Conservation (phyloP, 2,888 invertebrate species). For the Maniola hyperantus region DNA sequence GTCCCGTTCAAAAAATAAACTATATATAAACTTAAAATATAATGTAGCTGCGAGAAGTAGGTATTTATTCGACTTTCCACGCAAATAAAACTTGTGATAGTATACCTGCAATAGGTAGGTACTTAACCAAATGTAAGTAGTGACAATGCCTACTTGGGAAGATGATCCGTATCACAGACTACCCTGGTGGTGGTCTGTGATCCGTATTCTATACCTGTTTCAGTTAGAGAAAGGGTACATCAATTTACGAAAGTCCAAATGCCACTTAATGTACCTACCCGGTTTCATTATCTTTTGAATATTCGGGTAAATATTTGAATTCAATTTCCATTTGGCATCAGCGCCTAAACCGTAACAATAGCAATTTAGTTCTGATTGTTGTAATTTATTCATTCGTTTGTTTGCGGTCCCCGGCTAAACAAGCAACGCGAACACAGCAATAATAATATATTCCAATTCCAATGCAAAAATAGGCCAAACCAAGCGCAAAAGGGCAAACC, state of each 20-base stretch:
- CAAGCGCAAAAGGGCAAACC: constrained; percentile 24
- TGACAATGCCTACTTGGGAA: no score
- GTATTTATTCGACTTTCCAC: no score
- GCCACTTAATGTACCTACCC: neutral
- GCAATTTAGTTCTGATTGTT: constrained; percentile 11
- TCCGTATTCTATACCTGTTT: no score
- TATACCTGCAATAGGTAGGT: no score
- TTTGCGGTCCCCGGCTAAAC: constrained; percentile 22
- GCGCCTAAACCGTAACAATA: constrained; percentile 12
- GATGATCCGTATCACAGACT: no score
- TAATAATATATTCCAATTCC: constrained; percentile 22
- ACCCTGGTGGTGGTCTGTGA: no score
- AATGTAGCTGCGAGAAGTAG: no score
- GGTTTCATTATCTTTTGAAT: neutral
- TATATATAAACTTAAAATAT: neutral
- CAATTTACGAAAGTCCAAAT: neutral
- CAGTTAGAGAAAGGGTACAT: neutral
- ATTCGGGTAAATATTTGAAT: constrained; percentile 1
- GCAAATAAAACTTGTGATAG: no score
- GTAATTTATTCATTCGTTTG: constrained; percentile 15
- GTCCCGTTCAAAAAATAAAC: neutral
- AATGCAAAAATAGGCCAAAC: constrained; percentile 36
- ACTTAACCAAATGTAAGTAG: no score
- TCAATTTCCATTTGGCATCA: neutral
- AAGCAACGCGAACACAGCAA: constrained; percentile 33